Percentiles rank a stretch among this genome's conserved stretches.
Evolutionary conservation across 2,888 invertebrate species (phyloP).

Genomic region (Adelphocoris suturalis): DNA sequence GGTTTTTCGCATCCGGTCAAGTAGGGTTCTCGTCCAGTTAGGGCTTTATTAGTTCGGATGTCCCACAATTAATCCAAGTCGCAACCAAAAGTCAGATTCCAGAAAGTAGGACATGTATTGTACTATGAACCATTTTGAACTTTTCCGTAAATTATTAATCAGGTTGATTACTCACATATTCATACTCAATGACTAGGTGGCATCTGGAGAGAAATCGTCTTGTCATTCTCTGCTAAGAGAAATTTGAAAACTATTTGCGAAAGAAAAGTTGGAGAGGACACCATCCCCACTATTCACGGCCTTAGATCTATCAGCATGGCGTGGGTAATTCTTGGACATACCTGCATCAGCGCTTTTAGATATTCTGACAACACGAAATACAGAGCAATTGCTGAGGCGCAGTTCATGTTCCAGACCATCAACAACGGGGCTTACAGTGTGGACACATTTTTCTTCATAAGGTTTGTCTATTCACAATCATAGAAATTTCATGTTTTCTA

Average conservation of each 20-base stretch:
- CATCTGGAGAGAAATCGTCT: constrained; percentile 81
- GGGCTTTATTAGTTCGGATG: too few relatives aligned
- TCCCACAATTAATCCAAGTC: too few relatives aligned
- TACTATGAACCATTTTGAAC: too few relatives aligned
- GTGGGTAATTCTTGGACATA: constrained; percentile 83
- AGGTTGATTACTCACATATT: too few relatives aligned
- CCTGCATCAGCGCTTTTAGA: constrained; percentile 87
- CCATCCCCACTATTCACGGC: constrained; percentile 77
- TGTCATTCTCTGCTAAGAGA: constrained; percentile 87
- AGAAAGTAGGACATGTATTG: too few relatives aligned
- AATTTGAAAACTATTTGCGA: constrained; percentile 88
- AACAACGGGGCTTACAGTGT: constrained; percentile 89
- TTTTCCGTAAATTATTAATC: too few relatives aligned
- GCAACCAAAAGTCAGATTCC: too few relatives aligned
- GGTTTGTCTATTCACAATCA: constrained; percentile 78
- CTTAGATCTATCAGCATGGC: constrained; percentile 83
- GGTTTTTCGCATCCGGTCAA: too few relatives aligned
- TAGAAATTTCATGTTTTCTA: neutral
- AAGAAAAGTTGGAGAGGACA: constrained; percentile 84
- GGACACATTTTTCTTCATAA: constrained; percentile 90
- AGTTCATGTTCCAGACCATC: constrained; percentile 88
- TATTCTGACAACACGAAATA: constrained; percentile 90
- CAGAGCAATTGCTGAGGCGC: constrained; percentile 85
- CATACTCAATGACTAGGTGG: constrained; percentile 53
- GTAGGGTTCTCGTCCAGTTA: too few relatives aligned